phyloP scores from a whole-genome alignment of 37 sponge, comb jelly and placozoan genomes.

The Petrosia ficiformis region DNA sequence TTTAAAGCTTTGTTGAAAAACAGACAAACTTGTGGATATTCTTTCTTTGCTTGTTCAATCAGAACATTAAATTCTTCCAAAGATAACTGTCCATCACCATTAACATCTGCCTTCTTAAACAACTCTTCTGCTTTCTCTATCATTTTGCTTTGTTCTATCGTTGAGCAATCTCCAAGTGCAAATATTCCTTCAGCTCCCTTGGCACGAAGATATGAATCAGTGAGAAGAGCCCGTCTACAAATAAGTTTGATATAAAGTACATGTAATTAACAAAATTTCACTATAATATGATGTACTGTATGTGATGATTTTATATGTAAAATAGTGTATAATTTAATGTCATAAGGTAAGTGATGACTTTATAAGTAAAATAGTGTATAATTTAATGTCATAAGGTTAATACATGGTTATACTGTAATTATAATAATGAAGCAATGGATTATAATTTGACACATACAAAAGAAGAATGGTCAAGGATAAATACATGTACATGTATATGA shows the following conservation, averaged over 20 bases:
- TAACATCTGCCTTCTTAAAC: conserved; percentile 65
- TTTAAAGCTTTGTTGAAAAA: conserved; percentile 38
- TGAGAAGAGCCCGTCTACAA: conserved; percentile 42
- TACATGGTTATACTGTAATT: too few species aligned
- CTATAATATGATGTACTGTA: background rate
- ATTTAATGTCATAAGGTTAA: too few species aligned
- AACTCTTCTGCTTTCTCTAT: conserved; percentile 40
- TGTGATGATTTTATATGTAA: too few species aligned
- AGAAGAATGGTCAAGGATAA: background rate
- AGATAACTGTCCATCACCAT: conserved; percentile 51
- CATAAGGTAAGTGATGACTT: too few species aligned
- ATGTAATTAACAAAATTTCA: too few species aligned
- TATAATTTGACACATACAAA: too few species aligned
- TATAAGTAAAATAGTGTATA: too few species aligned
- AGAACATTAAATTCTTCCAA: conserved; percentile 39
- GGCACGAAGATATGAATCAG: conserved; percentile 53
- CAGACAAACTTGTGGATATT: conserved; percentile 51
- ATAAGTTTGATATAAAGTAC: background rate
- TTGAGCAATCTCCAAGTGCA: conserved; percentile 76
- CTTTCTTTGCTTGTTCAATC: conserved; percentile 30
- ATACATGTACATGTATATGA: background rate
- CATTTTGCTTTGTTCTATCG: conserved; percentile 56
- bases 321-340: too few species aligned
- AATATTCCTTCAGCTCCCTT: conserved; percentile 69
- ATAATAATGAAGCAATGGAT: too few species aligned